Conservation (phyloP, 2,888 invertebrate genomes). For the Cyrtodaria siliqua region DNA sequence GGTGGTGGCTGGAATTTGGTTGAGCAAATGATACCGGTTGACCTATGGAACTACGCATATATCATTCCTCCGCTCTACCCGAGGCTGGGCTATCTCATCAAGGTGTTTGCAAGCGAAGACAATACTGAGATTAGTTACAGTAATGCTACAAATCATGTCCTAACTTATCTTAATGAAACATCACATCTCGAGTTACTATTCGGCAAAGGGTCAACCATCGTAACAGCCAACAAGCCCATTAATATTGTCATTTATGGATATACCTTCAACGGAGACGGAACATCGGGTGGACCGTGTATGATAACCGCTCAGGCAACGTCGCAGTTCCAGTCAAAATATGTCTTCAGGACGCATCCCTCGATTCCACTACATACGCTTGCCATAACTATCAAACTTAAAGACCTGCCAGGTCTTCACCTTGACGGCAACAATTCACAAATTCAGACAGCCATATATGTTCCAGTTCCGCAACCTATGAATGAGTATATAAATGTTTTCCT, state of each 20-base stretch:
- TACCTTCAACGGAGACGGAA: neutral
- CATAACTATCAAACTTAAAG: neutral
- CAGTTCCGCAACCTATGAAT: neutral
- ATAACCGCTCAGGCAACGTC: neutral
- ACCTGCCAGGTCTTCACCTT: neutral
- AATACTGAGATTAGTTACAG: neutral
- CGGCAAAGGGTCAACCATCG: neutral
- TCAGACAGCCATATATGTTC: neutral
- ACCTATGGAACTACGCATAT: conserved; percentile 1
- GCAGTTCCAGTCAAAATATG: neutral
- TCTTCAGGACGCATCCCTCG: neutral
- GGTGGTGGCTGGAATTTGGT: no score
- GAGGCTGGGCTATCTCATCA: neutral
- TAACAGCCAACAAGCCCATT: neutral
- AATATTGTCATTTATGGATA: neutral
- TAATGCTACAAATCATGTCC: neutral
- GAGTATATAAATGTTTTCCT: neutral
- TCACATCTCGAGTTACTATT: no score
- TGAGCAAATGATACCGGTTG: conserved; percentile 5
- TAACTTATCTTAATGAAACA: neutral
- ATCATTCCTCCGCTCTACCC: conserved; percentile 1
- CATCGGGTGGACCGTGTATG: conserved; percentile 3
- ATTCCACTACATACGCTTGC: neutral
- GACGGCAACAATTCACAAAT: neutral
- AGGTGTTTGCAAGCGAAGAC: neutral